Evolutionary conservation across 2,797 vertebrate genomes (phyloP).

Genomic region (Cossypha caffra): DNA sequence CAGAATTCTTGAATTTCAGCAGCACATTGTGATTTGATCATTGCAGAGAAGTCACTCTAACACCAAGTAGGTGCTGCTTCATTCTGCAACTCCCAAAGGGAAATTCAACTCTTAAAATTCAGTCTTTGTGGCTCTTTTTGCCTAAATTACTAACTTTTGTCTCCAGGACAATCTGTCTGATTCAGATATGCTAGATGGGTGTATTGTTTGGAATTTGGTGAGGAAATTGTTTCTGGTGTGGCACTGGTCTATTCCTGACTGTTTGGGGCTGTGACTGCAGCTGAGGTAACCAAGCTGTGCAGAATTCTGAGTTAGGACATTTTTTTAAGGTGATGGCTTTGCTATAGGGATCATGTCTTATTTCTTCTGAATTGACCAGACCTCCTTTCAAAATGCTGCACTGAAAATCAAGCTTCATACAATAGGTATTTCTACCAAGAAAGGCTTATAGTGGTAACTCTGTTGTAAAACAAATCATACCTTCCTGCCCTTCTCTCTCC

Average conservation of each 20-base stretch:
- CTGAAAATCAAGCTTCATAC: background rate
- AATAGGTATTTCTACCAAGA: background rate
- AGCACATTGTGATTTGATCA: background rate
- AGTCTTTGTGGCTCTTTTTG: background rate
- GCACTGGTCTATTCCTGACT: background rate
- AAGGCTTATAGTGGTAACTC: background rate
- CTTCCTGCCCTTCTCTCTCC: background rate
- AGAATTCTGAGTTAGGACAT: background rate
- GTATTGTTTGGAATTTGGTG: background rate
- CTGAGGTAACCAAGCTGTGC: background rate
- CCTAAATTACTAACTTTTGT: background rate
- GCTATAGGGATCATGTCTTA: background rate
- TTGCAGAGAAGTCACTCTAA: background rate
- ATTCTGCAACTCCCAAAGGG: background rate
- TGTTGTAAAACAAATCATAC: constrained; percentile 30
- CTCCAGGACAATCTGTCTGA: background rate
- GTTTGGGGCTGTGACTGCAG: background rate
- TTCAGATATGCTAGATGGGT: background rate
- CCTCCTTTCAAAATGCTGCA: background rate
- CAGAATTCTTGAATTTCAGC: background rate
- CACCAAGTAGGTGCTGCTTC: background rate
- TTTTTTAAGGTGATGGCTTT: background rate
- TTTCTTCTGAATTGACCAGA: background rate
- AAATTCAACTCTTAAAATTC: background rate
- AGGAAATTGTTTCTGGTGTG: background rate